Conservation (phyloP, 1,140 invertebrate genomes). For the Leptinotarsa texana region DNA sequence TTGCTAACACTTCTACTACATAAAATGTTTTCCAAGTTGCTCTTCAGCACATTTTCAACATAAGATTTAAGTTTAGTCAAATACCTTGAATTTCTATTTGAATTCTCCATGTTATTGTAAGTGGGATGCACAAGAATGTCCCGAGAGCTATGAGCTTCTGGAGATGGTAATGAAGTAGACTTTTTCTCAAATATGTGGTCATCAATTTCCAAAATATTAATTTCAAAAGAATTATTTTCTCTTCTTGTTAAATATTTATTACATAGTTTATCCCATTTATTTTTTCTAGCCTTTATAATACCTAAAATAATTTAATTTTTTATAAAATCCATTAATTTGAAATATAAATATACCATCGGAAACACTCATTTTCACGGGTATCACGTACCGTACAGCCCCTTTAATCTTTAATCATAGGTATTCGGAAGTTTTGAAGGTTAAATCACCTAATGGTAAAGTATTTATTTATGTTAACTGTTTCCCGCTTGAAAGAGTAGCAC, state of each 20-base stretch:
- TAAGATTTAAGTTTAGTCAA: not conserved
- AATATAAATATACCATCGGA: no score
- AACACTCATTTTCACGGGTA: no score
- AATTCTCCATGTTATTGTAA: not conserved
- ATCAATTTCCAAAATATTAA: not conserved
- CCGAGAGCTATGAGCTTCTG: not conserved
- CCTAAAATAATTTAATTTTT: not conserved
- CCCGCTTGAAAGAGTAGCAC: no score
- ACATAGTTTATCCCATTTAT: not conserved
- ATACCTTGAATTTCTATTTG: not conserved
- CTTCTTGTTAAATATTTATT: not conserved
- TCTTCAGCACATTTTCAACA: conserved; percentile 3
- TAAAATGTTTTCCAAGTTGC: not conserved
- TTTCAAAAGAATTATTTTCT: not conserved
- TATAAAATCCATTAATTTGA: no score
- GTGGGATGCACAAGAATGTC: not conserved
- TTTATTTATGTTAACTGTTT: no score
- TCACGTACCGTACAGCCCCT: no score
- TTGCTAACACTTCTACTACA: not conserved
- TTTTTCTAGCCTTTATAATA: not conserved
- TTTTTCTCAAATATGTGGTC: not conserved
- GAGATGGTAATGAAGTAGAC: not conserved
- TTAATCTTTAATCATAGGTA: no score
- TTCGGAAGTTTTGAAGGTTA: no score
- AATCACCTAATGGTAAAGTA: no score